Evolutionary conservation across 2,797 vertebrate species (phyloP), one percentile per base, ranked within the genome.

Genomic region (Malurus splendens): DNA sequence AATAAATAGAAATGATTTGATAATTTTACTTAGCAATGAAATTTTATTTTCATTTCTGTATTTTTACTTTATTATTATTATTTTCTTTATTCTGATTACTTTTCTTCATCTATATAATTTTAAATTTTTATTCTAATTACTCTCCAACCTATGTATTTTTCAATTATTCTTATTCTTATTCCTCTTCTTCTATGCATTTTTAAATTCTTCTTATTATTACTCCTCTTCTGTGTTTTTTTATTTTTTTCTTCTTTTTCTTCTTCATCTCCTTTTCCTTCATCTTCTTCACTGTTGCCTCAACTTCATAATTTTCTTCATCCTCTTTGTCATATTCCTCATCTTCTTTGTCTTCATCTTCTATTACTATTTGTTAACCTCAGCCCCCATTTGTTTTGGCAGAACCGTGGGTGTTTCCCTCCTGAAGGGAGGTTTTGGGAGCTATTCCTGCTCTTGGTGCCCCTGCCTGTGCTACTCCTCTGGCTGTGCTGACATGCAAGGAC

Each of bases 401-500:
- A 12, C 28, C 5, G 2, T 14, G 8, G n/a, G 32, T 47, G 24
- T 18, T 3, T 2, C 30, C 28, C 24, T 12, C 23, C 7, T 33
- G 19, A 15, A 23, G 57, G 25, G n/a, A 42, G 38, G 19, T 11
- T 52, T 19, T 52, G 48, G 57, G 19, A 44, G 39, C n/a, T 44
- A 23, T 51, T 38, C 19, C 25, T 15, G 15, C n/a, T 61, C 12
- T 24, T 1, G 1, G 9, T 51, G 19, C 18, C 44, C 38, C 38
- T 42, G 25, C 8, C 57, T 9, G 4, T 28, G 12, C 25, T 18
- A 7, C 38, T 52, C 47, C n/a, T 61, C 19, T 0, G 0, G 12
- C 47, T 24, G 47, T 61, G 47, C 9, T 1, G 0, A 6, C 45
- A 33, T 24, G 14, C 38, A 61, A 15, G 24, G 24, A 50, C 57